These are phyloP conservation scores for Antheraea assamensis DNA, from an alignment of 2,888 invertebrate species.

Conservation along the genomic window DNA sequence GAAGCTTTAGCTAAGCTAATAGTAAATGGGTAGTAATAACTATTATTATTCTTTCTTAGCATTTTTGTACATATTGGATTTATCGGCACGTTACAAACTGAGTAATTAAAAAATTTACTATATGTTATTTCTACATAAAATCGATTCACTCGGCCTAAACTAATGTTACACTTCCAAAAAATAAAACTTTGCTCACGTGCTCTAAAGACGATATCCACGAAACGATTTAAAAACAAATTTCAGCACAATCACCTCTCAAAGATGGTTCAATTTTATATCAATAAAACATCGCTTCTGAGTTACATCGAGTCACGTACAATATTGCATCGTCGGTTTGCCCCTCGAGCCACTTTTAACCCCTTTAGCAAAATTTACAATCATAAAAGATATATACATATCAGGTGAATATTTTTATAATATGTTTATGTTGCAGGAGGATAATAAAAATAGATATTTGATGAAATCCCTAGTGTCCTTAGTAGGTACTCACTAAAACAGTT, in stretches of 20 bases:
- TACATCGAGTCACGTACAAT: conserved; percentile 7
- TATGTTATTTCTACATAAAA: not conserved
- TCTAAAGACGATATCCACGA: not conserved
- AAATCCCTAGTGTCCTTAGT: too few relatives aligned
- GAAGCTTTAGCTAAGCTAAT: too few relatives aligned
- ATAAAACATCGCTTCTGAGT: not conserved
- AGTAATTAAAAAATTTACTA: too few relatives aligned
- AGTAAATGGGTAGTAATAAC: too few relatives aligned
- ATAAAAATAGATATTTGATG: too few relatives aligned
- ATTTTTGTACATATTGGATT: too few relatives aligned
- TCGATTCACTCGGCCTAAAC: not conserved
- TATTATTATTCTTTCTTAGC: too few relatives aligned
- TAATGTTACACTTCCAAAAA: not conserved
- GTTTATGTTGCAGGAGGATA: not conserved
- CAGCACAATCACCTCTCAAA: conserved; percentile 6
- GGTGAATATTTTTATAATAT: not conserved
- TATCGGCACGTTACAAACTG: too few relatives aligned
- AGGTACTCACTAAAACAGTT: too few relatives aligned
- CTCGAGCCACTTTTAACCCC: not conserved
- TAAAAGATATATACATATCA: not conserved
- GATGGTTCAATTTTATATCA: conserved; percentile 10
- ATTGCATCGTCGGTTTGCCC: conserved; percentile 3
- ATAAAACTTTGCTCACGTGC: not conserved
- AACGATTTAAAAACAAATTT: conserved; percentile 6
- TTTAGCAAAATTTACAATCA: not conserved